Conservation (phyloP, 2,888 invertebrate species). For the Caenorhabditis sp. region DNA sequence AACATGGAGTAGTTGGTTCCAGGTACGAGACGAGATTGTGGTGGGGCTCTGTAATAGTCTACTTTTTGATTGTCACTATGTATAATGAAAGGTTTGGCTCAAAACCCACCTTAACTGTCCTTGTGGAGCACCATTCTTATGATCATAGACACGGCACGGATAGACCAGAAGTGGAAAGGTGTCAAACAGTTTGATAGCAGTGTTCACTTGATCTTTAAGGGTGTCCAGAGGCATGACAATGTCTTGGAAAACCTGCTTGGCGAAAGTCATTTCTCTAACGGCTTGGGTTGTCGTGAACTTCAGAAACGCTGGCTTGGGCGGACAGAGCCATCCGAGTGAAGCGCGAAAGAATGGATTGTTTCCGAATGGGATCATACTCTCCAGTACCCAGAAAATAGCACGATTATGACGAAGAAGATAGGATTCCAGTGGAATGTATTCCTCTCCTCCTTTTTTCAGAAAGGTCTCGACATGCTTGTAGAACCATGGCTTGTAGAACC, state of each 20-base stretch:
- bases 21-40: slow-evolving; percentile 83
- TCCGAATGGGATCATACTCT: slow-evolving; percentile 86
- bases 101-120: slow-evolving; percentile 71
- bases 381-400: slow-evolving; percentile 86
- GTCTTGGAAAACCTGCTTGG: slow-evolving; percentile 85
- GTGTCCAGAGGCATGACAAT: slow-evolving; percentile 85
- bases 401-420: slow-evolving; percentile 84
- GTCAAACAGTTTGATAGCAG: slow-evolving; percentile 82
- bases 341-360: slow-evolving; percentile 83
- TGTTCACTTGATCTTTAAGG: slow-evolving; percentile 83
- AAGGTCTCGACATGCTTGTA: slow-evolving; percentile 84
- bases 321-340: slow-evolving; percentile 85
- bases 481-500: slow-evolving; percentile 86
- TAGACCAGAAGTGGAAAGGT: slow-evolving; percentile 85
- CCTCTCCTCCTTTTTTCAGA: slow-evolving; percentile 79
- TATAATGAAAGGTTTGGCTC: not conserved
- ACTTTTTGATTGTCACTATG: no score
- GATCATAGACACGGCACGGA: slow-evolving; percentile 84
- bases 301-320: slow-evolving; percentile 86
- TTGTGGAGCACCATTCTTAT: slow-evolving; percentile 81
- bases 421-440: slow-evolving; percentile 83
- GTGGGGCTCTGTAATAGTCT: slow-evolving; percentile 82
- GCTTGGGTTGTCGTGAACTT: slow-evolving; percentile 86
- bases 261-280: slow-evolving; percentile 85
- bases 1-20: slow-evolving; percentile 85